These are phyloP conservation scores for Chunga burmeisteri DNA, from an alignment of 2,113 vertebrate species.

Conservation along the genomic window DNA sequence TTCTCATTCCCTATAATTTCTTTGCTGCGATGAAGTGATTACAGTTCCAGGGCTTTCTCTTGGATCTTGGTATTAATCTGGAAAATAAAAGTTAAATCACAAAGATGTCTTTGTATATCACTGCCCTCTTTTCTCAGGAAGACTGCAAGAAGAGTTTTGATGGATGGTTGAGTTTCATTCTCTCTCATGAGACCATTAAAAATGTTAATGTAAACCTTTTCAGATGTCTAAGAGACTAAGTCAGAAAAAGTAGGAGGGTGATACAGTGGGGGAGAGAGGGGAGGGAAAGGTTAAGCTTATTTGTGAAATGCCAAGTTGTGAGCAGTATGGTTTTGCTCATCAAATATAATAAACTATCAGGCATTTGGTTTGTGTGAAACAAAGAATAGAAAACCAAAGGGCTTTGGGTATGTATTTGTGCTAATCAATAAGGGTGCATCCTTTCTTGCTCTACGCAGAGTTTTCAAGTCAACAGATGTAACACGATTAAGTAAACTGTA, in stretches of 20 bases:
- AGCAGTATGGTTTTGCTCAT: neutral
- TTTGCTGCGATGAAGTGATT: neutral
- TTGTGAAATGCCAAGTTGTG: conserved; percentile 18
- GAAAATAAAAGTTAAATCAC: neutral
- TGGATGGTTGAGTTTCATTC: neutral
- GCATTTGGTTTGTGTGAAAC: neutral
- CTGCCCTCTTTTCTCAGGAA: neutral
- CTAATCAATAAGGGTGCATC: neutral
- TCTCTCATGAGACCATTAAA: neutral
- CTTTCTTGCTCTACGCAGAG: neutral
- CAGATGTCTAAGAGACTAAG: neutral
- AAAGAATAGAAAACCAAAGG: neutral
- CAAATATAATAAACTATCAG: neutral
- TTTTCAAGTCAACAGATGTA: neutral
- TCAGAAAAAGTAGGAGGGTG: neutral
- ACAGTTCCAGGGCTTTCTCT: neutral
- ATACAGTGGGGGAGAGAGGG: neutral
- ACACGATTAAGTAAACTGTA: neutral
- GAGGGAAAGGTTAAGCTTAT: conserved; percentile 4
- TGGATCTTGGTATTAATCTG: neutral
- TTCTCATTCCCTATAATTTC: neutral
- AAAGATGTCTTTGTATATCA: neutral
- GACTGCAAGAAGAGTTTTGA: neutral
- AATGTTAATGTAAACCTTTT: conserved; percentile 19
- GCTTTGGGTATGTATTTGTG: neutral